Conservation (phyloP, 2,113 vertebrate genomes). For the Prochilodus magdalenae region DNA sequence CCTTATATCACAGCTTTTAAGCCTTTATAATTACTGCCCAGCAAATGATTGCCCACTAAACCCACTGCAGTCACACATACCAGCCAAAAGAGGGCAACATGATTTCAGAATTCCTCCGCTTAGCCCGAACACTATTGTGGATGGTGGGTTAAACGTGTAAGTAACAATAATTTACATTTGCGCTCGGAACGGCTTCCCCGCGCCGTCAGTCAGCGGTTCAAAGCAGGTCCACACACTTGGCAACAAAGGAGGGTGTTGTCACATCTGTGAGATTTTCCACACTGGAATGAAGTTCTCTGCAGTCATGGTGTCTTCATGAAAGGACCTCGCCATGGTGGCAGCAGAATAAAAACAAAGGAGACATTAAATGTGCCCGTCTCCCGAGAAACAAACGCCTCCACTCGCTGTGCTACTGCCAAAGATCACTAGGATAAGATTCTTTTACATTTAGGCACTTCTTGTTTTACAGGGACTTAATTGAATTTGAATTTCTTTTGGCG, state of each 20-base stretch:
- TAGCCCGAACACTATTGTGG: constrained; percentile 51
- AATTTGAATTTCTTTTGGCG: constrained; percentile 25
- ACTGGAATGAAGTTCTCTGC: constrained; percentile 69
- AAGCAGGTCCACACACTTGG: constrained; percentile 66
- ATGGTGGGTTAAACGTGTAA: constrained; percentile 76
- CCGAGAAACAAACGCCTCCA: constrained; percentile 43
- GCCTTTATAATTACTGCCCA: constrained; percentile 14
- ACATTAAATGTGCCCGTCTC: constrained; percentile 66
- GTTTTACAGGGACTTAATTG: constrained; percentile 24
- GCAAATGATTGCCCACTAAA: constrained; percentile 23
- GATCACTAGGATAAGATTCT: constrained; percentile 34
- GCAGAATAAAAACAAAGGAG: constrained; percentile 61
- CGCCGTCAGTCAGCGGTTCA: constrained; percentile 70
- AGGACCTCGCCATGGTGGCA: constrained; percentile 58
- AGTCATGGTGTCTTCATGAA: constrained; percentile 69
- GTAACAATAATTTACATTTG: constrained; percentile 79
- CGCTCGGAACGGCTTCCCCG: constrained; percentile 64
- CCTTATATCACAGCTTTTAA: constrained; percentile 16
- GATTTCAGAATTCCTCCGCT: constrained; percentile 72
- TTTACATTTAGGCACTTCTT: constrained; percentile 31
- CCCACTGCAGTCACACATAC: constrained; percentile 68
- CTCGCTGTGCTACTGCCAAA: constrained; percentile 19
- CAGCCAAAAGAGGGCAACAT: constrained; percentile 85
- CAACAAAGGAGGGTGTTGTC: constrained; percentile 72
- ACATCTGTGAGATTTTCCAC: constrained; percentile 59